Base-by-base conservation (phyloP, 1,140 invertebrate species). In the Cheumatopsyche charites region DNA sequence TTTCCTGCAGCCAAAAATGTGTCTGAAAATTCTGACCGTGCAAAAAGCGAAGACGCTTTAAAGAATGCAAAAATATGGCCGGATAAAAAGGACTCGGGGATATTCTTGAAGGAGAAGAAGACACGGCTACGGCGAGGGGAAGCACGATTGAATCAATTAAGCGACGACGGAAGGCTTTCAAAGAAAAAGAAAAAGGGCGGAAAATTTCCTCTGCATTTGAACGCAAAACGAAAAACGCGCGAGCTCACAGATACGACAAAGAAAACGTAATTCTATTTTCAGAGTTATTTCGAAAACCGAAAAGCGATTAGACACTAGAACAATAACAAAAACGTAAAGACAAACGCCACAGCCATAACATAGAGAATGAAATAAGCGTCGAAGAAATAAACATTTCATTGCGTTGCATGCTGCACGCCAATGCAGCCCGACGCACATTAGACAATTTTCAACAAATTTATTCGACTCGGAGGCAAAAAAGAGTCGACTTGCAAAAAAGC, bases 361-460 rank as follows among this genome's bases (percentile, higher is more conserved):
- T n/a, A n/a, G n/a, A n/a, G n/a, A n/a, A n/a, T n/a, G n/a, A n/a
- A n/a, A n/a, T n/a, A n/a, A n/a, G 9, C 29, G 29, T 36, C 29
- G 9, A 36, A 36, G 29, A 36, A 36, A 36, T 36, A 36, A 36
- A 36, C 29, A 36, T 36, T 36, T 25, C 55, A 47, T 47, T 47
- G 43, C 43, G 15, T 58, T 58, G 55, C 55, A 58, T 58, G 55
- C n/a, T 12, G 23, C 55, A 58, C 55, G 55, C 55, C 21, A 58
- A 1, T 12, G 13, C 12, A 11, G 15, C 21, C 55, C 17, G 43
- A 58, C 19, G 23, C 55, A 58, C 55, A 26, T 58, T 58, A 58
- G 55, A 58, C 55, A 19, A 58, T 58, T 58, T 58, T 58, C 23
- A 25, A 58, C 55, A 58, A 58, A 58, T 58, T 58, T 58, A 58